phyloP scores from a whole-genome alignment of 2,113 vertebrate species.

The Chaetorhynchus papuensis region DNA sequence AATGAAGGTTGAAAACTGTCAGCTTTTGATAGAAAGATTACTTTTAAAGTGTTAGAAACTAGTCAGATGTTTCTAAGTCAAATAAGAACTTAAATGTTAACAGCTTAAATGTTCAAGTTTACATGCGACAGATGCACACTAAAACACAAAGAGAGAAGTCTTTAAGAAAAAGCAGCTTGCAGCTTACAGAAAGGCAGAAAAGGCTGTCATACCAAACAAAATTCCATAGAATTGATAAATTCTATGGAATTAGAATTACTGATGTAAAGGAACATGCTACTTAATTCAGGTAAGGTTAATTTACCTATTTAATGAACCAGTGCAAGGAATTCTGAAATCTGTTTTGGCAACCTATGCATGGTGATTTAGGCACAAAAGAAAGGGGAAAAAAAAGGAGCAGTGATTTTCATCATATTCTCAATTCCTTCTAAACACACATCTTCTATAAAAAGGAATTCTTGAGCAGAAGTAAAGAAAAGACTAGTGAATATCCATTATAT shows the following conservation, averaged over 20 bases:
- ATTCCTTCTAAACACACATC: background rate
- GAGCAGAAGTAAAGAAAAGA: background rate
- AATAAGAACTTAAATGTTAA: background rate
- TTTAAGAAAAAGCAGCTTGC: background rate
- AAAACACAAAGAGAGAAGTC: background rate
- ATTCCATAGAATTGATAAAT: background rate
- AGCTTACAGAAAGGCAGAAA: background rate
- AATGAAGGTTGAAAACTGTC: slow-evolving; percentile 17
- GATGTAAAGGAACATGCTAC: background rate
- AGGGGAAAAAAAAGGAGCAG: rapidly evolving
- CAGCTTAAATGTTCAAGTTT: background rate
- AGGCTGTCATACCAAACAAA: background rate
- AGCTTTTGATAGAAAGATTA: slow-evolving; percentile 24
- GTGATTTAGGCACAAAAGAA: background rate
- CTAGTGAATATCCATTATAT: background rate
- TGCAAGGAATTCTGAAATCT: background rate
- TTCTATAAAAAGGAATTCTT: background rate
- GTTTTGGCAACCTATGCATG: background rate
- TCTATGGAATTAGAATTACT: background rate
- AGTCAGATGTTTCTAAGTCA: background rate
- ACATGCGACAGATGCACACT: background rate
- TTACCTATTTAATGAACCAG: background rate
- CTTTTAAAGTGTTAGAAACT: background rate
- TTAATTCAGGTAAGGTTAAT: background rate
- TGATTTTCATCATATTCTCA: background rate